A percentile compares a stretch with the other conserved stretches of the same genome.
These are phyloP conservation scores for Perodicticus potto DNA, from an alignment of 2,797 vertebrate species.

Conservation along the genomic window DNA sequence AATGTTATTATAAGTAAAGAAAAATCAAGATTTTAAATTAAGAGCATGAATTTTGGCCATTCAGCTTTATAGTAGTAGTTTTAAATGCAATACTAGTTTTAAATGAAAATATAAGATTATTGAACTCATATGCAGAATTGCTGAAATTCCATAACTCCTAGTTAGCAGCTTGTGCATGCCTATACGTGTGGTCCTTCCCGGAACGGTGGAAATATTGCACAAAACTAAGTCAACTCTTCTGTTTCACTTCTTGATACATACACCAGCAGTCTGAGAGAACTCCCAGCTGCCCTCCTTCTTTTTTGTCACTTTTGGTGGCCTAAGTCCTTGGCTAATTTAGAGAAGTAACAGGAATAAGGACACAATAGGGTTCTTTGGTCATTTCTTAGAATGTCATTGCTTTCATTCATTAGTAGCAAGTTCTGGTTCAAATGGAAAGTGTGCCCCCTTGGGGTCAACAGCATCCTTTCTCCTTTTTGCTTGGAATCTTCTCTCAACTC, in stretches of 20 bases:
- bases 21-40: background rate
- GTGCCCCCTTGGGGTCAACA: too few species aligned
- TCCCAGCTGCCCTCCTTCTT: background rate
- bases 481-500: background rate
- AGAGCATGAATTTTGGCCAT: background rate
- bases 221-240: background rate
- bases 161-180: background rate
- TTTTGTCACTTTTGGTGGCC: background rate
- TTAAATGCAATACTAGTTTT: conserved; percentile 4
- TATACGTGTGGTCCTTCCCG: background rate
- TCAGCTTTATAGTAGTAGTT: background rate
- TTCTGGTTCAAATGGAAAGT: background rate
- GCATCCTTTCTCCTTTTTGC: accelerated
- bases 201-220: background rate
- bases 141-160: background rate
- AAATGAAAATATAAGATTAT: background rate
- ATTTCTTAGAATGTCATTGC: background rate
- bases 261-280: background rate
- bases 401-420: background rate
- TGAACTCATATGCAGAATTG: background rate
- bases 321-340: background rate
- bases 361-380: background rate
- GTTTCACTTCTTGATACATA: background rate
- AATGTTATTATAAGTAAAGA: background rate
- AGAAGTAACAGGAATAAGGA: background rate